phyloP scores from a whole-genome alignment of 2,113 vertebrate genomes.

The Hippopotamus amphibius region DNA sequence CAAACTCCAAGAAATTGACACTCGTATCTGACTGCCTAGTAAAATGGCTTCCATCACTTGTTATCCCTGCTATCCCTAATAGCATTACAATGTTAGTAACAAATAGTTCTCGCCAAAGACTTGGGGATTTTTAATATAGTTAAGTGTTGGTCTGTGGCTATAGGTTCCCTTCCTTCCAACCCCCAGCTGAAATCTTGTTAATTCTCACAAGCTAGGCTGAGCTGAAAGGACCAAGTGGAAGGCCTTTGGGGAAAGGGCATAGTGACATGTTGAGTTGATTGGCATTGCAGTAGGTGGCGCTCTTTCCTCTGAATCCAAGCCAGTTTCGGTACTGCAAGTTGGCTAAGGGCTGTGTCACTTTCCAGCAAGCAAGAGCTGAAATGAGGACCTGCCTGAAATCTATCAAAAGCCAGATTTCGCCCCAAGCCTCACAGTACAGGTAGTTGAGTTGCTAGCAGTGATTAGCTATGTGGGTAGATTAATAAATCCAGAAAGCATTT shows the following conservation, averaged over 20 bases:
- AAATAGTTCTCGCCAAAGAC: conserved; percentile 62
- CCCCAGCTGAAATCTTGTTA: conserved; percentile 60
- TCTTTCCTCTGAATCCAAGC: conserved; percentile 38
- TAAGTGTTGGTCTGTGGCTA: conserved; percentile 59
- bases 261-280: not conserved
- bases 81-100: conserved; percentile 64
- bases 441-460: conserved; percentile 47
- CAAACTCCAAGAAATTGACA: conserved; percentile 59
- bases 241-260: not conserved
- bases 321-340: not conserved
- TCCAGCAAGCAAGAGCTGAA: not conserved
- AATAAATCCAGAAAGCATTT: not conserved
- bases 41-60: conserved; percentile 74
- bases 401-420: conserved; percentile 52
- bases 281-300: conserved; percentile 43
- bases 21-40: conserved; percentile 49
- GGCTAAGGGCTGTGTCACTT: not conserved
- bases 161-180: not conserved
- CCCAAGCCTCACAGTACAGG: not conserved
- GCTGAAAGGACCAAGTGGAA: not conserved
- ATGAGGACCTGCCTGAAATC: not conserved
- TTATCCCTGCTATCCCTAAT: conserved; percentile 47
- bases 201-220: conserved; percentile 44
- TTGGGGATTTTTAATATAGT: conserved; percentile 71
- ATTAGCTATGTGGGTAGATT: conserved; percentile 37